A percentile compares a stretch with the other conserved stretches of the same genome.
Conservation (phyloP, 2,888 invertebrate genomes). For the Caenorhabditis sinica region DNA sequence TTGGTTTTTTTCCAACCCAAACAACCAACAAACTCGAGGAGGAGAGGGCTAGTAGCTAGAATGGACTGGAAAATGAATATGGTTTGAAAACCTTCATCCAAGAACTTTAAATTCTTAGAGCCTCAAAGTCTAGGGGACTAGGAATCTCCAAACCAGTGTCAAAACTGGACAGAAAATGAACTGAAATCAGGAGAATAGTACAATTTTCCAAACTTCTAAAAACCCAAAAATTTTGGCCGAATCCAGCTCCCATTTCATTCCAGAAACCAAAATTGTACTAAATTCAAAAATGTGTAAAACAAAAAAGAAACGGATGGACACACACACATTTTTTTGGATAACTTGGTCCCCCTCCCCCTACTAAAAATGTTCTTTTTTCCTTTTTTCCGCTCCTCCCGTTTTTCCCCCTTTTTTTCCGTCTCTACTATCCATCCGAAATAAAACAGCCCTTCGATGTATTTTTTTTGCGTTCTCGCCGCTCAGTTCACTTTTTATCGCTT, state of each 20-base stretch:
- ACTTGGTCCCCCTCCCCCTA: constrained; percentile 4
- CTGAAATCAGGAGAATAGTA: not conserved
- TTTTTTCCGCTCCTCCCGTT: constrained; percentile 12
- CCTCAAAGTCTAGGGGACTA: too few species aligned
- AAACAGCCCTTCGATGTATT: too few species aligned
- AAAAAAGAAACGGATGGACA: constrained; percentile 2
- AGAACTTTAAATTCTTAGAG: too few species aligned
- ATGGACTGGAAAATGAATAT: constrained; percentile 3
- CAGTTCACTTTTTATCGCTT: constrained; percentile 42
- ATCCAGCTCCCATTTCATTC: not conserved
- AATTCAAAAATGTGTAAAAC: too few species aligned
- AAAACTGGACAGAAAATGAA: too few species aligned
- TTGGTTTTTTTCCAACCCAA: constrained; percentile 11
- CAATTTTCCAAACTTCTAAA: not conserved
- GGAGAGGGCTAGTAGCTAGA: too few species aligned
- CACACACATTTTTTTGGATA: constrained; percentile 9
- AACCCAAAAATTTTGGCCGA: not conserved
- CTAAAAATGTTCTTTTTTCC: constrained; percentile 2
- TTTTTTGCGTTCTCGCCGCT: not conserved
- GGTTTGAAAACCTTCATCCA: too few species aligned
- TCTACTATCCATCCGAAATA: too few species aligned
- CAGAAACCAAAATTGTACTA: not conserved
- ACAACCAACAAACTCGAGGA: too few species aligned
- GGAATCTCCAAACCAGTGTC: too few species aligned
- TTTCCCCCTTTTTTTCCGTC: constrained; percentile 9